These are phyloP conservation scores for Muntiacus muntjak DNA, from an alignment of 2,113 vertebrate species.

Conservation along the genomic window DNA sequence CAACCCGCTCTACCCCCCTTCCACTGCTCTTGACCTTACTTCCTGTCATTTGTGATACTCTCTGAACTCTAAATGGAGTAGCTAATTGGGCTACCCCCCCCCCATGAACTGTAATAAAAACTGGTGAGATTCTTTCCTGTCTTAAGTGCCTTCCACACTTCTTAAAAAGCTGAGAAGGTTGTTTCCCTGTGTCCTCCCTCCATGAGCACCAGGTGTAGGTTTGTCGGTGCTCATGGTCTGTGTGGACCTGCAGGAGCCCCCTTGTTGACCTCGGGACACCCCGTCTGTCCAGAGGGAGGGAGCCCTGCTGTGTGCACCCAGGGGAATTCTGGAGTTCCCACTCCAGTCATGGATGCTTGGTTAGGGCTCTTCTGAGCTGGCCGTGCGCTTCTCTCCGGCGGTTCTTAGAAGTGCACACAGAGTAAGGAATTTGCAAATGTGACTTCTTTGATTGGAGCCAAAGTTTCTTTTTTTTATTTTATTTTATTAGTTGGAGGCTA, in stretches of 20 bases:
- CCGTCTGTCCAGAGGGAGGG: fast-evolving
- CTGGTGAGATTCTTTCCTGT: neutral
- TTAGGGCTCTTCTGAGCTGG: neutral
- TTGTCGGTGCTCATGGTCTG: neutral
- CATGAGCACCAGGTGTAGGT: neutral
- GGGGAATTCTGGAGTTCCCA: neutral
- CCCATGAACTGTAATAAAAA: neutral
- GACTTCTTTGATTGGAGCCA: neutral
- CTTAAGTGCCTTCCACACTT: neutral
- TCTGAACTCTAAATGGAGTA: neutral
- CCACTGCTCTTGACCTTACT: neutral
- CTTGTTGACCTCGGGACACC: neutral
- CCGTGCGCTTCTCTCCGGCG: neutral
- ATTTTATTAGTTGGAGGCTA: too few species aligned
- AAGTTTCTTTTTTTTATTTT: neutral
- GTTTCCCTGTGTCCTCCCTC: neutral
- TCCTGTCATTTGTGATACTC: neutral
- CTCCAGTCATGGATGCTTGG: neutral
- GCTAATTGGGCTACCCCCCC: neutral
- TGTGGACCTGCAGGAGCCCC: neutral
- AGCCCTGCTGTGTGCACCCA: fast-evolving
- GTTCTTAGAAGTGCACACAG: neutral
- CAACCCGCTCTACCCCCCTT: fast-evolving
- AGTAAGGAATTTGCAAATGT: neutral
- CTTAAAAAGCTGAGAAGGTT: neutral